phyloP scores from a whole-genome alignment of 30 jellyfish, hydroid and myxozoan genomes.

The Hydra vulgaris region DNA sequence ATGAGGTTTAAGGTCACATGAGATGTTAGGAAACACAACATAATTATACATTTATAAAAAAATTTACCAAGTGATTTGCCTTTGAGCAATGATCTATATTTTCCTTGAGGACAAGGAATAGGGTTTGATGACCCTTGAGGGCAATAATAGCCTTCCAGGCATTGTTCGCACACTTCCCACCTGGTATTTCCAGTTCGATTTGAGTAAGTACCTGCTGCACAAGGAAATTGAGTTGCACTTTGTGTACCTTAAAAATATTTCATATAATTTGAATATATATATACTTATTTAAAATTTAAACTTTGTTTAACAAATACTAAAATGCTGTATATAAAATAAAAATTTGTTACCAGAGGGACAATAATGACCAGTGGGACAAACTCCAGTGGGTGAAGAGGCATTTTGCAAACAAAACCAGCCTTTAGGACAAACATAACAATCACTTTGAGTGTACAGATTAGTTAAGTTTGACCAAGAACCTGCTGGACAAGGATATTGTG shows the following conservation, averaged over 20 bases:
- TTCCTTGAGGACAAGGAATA: slow-evolving; percentile 78
- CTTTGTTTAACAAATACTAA: too few relatives aligned
- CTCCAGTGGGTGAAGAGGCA: slow-evolving; percentile 74
- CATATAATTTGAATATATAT: not conserved
- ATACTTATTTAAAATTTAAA: too few relatives aligned
- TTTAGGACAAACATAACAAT: slow-evolving; percentile 86
- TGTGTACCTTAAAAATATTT: slow-evolving; percentile 49
- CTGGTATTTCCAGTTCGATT: slow-evolving; percentile 69
- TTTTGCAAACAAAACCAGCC: slow-evolving; percentile 93
- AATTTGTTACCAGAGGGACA: slow-evolving; percentile 82
- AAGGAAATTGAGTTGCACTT: slow-evolving; percentile 75
- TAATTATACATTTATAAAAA: too few relatives aligned
- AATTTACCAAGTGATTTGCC: not conserved
- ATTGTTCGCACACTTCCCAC: slow-evolving; percentile 71
- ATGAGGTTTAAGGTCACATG: too few relatives aligned
- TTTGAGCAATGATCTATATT: slow-evolving; percentile 17
- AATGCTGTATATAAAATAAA: too few relatives aligned
- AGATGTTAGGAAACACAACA: not conserved
- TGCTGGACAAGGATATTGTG: slow-evolving; percentile 90
- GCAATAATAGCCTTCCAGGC: slow-evolving; percentile 85
- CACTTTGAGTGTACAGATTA: slow-evolving; percentile 52
- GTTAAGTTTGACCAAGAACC: slow-evolving; percentile 95
- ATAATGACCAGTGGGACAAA: slow-evolving; percentile 96
- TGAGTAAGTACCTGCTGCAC: slow-evolving; percentile 94
- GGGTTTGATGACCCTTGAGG: slow-evolving; percentile 97